A percentile compares a stretch with the other conserved stretches of the same genome.
These are phyloP conservation scores for Telmatherina bonti DNA, from an alignment of 2,797 vertebrate species.

Conservation along the genomic window DNA sequence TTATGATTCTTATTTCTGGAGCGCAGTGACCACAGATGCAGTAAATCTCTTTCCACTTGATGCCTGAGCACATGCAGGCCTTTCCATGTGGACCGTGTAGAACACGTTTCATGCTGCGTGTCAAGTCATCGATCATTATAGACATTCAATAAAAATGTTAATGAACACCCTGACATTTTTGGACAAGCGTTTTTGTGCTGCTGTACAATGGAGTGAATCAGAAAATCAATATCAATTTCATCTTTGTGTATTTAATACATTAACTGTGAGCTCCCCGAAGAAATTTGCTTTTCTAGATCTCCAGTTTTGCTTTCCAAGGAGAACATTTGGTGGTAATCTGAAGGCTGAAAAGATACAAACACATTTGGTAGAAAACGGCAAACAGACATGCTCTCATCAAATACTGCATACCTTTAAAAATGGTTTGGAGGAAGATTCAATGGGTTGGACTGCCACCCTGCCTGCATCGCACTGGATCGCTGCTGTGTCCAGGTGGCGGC, in stretches of 20 bases:
- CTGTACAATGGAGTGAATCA: not conserved
- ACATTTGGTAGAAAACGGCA: not conserved
- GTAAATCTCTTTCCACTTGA: not conserved
- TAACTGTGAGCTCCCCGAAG: not conserved
- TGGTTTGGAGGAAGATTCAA: not conserved
- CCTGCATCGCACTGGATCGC: not conserved
- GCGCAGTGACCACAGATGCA: not conserved
- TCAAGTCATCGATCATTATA: not conserved
- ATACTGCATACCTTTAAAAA: no score
- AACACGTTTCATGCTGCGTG: not conserved
- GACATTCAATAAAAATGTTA: constrained; percentile 2
- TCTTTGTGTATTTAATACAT: not conserved
- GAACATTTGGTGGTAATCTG: not conserved
- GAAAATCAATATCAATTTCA: not conserved
- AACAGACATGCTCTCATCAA: no score
- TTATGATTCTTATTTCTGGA: not conserved
- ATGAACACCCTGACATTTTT: not conserved
- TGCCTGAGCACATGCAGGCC: not conserved
- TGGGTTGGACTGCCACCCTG: not conserved
- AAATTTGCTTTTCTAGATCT: not conserved
- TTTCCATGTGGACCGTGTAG: no score
- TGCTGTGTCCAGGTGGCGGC: no score
- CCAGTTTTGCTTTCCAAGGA: not conserved
- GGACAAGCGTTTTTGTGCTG: not conserved
- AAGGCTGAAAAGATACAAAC: not conserved